Conservation (phyloP, 2,113 vertebrate species). For the Protomyctophum bolini region DNA sequence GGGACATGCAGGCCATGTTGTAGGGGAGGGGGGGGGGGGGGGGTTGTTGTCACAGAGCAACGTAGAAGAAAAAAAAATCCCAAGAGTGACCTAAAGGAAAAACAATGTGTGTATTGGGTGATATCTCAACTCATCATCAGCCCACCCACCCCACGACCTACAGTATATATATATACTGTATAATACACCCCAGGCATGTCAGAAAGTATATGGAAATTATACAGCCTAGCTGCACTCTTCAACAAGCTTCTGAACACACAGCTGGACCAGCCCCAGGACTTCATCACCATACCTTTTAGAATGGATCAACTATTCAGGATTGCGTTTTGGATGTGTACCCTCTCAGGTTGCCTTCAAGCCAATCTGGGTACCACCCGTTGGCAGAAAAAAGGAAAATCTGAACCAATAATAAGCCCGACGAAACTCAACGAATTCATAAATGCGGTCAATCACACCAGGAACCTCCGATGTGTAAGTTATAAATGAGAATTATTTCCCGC, state of each 20-base stretch:
- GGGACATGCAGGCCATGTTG: slow-evolving; percentile 31
- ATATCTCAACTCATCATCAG: slow-evolving; percentile 75
- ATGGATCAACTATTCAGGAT: slow-evolving; percentile 56
- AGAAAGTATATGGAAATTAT: slow-evolving; percentile 8
- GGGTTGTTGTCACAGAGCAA: slow-evolving; percentile 68
- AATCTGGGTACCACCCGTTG: background rate
- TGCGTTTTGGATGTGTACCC: slow-evolving; percentile 37
- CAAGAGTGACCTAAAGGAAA: slow-evolving; percentile 91
- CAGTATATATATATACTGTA: slow-evolving; percentile 22
- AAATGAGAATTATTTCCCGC: too few species aligned
- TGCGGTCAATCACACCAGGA: too few species aligned
- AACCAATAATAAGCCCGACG: too few species aligned
- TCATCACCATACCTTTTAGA: slow-evolving; percentile 17
- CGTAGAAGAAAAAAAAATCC: slow-evolving; percentile 85
- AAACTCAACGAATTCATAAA: too few species aligned
- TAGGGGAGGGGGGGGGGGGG: too few species aligned
- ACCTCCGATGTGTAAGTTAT: too few species aligned
- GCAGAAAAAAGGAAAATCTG: too few species aligned
- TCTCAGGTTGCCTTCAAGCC: slow-evolving; percentile 24
- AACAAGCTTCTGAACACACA: slow-evolving; percentile 29
- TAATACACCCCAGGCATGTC: slow-evolving; percentile 3
- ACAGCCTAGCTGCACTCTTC: slow-evolving; percentile 15
- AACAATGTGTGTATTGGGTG: slow-evolving; percentile 83
- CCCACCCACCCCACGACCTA: slow-evolving; percentile 76
- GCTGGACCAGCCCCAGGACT: background rate